These are phyloP conservation scores for Danionella cerebrum DNA, from an alignment of 2,113 vertebrate species.

Conservation along the genomic window DNA sequence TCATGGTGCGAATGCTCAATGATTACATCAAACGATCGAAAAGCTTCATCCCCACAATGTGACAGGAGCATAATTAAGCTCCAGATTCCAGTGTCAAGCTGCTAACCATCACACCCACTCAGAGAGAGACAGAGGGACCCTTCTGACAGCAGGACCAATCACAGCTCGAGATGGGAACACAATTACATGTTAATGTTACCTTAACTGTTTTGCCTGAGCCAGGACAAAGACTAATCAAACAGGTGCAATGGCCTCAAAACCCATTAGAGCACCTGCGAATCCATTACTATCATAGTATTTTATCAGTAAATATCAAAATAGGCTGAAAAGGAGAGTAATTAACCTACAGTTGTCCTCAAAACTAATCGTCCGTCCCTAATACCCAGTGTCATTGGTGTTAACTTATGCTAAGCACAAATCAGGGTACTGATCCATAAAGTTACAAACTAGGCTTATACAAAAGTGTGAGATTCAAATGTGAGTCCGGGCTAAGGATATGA, in stretches of 20 bases:
- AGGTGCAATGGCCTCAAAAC: not conserved
- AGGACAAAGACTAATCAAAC: not conserved
- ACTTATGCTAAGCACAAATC: too few species aligned
- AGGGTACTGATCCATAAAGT: too few species aligned
- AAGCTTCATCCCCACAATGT: constrained; percentile 2
- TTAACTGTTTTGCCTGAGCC: not conserved
- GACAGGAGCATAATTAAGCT: constrained; percentile 32
- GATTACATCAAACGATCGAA: not conserved
- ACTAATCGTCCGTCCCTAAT: too few species aligned
- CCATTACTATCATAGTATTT: not conserved
- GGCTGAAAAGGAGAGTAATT: not conserved
- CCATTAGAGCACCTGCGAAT: not conserved
- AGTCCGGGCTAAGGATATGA: too few species aligned
- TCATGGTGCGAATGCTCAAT: constrained; percentile 10
- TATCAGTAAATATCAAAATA: not conserved
- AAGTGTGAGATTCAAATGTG: too few species aligned
- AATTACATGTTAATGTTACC: not conserved
- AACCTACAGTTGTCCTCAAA: not conserved
- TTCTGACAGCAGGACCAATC: not conserved
- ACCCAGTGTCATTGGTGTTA: too few species aligned
- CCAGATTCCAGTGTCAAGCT: constrained; percentile 15
- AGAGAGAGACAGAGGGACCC: not conserved
- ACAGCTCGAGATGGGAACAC: not conserved
- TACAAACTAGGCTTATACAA: too few species aligned
- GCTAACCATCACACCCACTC: not conserved